phyloP scores from a whole-genome alignment of 2,797 vertebrate species.

The Liasis olivaceus region DNA sequence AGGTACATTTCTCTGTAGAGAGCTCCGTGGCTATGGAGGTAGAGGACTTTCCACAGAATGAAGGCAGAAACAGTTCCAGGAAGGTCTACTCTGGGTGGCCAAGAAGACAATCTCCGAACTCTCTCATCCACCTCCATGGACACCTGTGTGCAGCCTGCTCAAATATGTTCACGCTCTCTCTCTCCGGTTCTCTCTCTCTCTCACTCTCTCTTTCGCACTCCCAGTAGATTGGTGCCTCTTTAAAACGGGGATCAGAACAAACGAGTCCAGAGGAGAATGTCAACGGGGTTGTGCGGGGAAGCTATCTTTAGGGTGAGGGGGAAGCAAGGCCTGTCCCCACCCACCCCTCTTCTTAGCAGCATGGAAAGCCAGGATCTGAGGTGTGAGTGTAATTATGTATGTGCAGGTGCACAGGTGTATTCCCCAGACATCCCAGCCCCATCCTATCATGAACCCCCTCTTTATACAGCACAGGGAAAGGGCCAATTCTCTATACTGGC shows the following conservation, averaged over 20 bases:
- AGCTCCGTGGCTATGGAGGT: background rate
- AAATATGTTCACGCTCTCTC: conserved; percentile 29
- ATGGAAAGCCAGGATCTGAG: background rate
- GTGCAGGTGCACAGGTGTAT: background rate
- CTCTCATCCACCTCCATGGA: background rate
- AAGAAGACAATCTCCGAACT: background rate
- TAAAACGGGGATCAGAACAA: conserved; percentile 48
- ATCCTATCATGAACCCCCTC: background rate
- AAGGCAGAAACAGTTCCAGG: background rate
- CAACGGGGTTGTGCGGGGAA: conserved; percentile 40
- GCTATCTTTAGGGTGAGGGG: conserved; percentile 41
- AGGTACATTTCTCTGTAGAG: background rate
- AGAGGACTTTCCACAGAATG: background rate
- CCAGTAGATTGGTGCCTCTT: conserved; percentile 42
- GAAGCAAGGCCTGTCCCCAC: conserved; percentile 15
- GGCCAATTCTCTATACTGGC: background rate
- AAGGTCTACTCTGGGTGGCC: background rate
- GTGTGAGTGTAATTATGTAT: background rate
- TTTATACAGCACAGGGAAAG: background rate
- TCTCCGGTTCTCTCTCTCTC: conserved; percentile 51
- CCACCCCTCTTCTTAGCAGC: conserved; percentile 26
- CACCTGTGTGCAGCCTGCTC: background rate
- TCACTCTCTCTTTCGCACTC: conserved; percentile 71
- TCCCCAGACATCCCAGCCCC: background rate
- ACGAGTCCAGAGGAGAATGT: conserved; percentile 49